Conservation (phyloP, 2,888 invertebrate species). For the Trichogramma dendrolimi region DNA sequence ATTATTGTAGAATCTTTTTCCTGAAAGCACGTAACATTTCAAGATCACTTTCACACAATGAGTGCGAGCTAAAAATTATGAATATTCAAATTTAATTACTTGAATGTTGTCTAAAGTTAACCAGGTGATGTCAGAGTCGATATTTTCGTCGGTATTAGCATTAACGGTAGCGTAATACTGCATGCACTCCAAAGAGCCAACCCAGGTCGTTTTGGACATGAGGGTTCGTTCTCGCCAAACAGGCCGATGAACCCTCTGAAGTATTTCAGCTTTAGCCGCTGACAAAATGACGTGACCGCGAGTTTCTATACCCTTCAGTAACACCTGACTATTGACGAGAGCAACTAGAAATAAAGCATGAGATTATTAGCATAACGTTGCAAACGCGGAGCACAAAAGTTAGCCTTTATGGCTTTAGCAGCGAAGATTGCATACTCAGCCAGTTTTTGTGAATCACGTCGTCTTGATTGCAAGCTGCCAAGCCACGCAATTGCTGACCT, state of each 20-base stretch:
- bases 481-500: constrained; percentile 76
- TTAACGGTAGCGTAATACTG: constrained; percentile 99
- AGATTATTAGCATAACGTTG: constrained; percentile 5
- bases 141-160: constrained; percentile 56
- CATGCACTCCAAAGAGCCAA: constrained; percentile 92
- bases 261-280: constrained; percentile 91
- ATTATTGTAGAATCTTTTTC: constrained; percentile 75
- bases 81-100: constrained; percentile 35
- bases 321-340: constrained; percentile 87
- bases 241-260: constrained; percentile 83
- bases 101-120: constrained; percentile 90
- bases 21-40: constrained; percentile 26
- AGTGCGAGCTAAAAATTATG: neutral
- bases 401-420: neutral
- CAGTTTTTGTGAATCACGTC: constrained; percentile 92
- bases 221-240: constrained; percentile 83
- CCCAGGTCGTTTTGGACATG: constrained; percentile 94
- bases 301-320: constrained; percentile 93
- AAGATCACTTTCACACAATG: neutral
- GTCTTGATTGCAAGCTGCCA: constrained; percentile 82
- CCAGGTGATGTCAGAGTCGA: constrained; percentile 90
- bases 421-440: constrained; percentile 66
- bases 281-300: constrained; percentile 95
- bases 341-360: constrained; percentile 61
- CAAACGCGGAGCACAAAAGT: constrained; percentile 12